Conservation (phyloP, 2,888 invertebrate species). For the Acleris emargana region DNA sequence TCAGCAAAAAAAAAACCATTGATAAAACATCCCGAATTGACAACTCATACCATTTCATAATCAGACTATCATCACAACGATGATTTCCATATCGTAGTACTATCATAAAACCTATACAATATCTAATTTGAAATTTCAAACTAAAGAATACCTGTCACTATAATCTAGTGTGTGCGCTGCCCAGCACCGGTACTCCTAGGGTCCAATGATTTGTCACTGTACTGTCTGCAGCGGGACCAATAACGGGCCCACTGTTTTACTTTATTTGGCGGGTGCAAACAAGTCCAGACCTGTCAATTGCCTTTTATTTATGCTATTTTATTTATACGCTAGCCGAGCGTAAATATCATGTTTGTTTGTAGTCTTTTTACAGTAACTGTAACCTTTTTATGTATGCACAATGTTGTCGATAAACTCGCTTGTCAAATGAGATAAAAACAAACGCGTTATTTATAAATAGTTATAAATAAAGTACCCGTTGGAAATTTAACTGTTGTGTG, state of each 20-base stretch:
- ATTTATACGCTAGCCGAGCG: conserved; percentile 28
- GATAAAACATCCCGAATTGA: too few relatives aligned
- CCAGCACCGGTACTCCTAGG: conserved; percentile 39
- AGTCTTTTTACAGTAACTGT: conserved; percentile 35
- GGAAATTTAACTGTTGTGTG: neutral
- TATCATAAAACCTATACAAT: neutral
- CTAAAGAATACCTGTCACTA: neutral
- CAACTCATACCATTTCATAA: too few relatives aligned
- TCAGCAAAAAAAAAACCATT: too few relatives aligned
- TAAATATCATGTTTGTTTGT: conserved; percentile 25
- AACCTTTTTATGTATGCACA: conserved; percentile 35
- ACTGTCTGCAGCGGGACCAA: conserved; percentile 48
- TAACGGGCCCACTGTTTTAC: conserved; percentile 66
- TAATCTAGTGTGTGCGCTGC: conserved; percentile 26
- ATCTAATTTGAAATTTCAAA: neutral
- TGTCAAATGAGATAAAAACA: conserved; percentile 21
- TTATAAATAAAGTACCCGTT: too few relatives aligned
- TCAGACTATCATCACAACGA: too few relatives aligned
- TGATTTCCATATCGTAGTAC: too few relatives aligned
- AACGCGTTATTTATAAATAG: neutral
- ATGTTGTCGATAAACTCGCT: conserved; percentile 29
- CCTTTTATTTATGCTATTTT: conserved; percentile 44
- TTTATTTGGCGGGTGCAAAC: conserved; percentile 49
- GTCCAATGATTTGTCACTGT: conserved; percentile 57
- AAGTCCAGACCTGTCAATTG: conserved; percentile 29